Evolutionary conservation across 2,113 vertebrate genomes (phyloP), one percentile per base, ranked within the genome.

Genomic region (Pteronura brasiliensis): DNA sequence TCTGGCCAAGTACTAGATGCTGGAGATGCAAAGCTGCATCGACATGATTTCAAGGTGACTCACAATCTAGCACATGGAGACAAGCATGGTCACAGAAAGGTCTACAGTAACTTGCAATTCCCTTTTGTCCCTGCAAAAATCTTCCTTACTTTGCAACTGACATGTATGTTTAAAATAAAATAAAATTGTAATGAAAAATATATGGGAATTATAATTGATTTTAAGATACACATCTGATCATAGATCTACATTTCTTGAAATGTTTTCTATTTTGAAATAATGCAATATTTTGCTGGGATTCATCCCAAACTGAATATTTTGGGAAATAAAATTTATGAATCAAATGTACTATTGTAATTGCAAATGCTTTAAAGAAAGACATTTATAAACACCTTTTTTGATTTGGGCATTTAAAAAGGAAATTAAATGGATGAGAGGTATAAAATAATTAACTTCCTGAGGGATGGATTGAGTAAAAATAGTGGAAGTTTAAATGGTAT

Each of bases 261-360:
- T 77, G 15, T 77, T 79, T 76, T 86, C 52, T 34, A 25, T 82
- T 93, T 90, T 74, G 13, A 92, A 96, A 88, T 79, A 85, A 72
- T 95, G 27, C 47, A 29, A 74, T 11, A 95, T 82, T 72, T 93
- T 83, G 20, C 57, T 96, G 69, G 15, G 44, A 83, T 86, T 95
- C 3, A 55, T 90, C 91, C 13, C 15, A 63, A 87, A 80, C 7
- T 52, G 86, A 77, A 55, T 80, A 87, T 67, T 91, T 95, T 94
- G 25, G 20, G 55, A 96, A 85, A 90, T 76, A 84, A 90, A 93
- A 67, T 31, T 36, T 83, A 69, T 72, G 17, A 95, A 67, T 74
- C 34, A 92, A 81, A 39, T 52, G 7, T 59, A 89, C 7, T 25
- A 44, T 79, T 57, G 57, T 80, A 9, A 79, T 69, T 89, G 18